phyloP scores from a whole-genome alignment of 2,888 invertebrate genomes.

The Lasioglossum pauxillum region DNA sequence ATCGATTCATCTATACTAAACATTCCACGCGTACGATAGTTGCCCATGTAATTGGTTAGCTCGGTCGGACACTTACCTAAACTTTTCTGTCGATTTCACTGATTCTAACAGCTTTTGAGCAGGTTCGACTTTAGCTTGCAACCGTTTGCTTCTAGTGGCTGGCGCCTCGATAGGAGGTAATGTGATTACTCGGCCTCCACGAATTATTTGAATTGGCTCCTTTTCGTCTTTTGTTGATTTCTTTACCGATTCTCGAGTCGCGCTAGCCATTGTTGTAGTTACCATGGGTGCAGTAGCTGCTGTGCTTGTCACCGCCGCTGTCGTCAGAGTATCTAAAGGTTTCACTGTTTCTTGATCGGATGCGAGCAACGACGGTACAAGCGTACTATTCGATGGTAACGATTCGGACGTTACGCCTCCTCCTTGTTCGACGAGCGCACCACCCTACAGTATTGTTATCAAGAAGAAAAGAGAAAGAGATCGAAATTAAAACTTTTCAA shows the following conservation, averaged over 20 bases:
- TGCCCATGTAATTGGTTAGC: not conserved
- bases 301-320: conserved; percentile 15
- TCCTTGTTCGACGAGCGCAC: conserved; percentile 69
- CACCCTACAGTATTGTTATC: conserved; percentile 59
- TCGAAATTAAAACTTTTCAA: not conserved
- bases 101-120: conserved; percentile 55
- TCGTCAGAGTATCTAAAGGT: conserved; percentile 6
- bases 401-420: conserved; percentile 52
- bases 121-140: conserved; percentile 76
- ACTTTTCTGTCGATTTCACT: conserved; percentile 68
- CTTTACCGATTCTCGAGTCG: conserved; percentile 79
- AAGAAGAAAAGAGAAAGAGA: conserved; percentile 9
- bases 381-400: conserved; percentile 34
- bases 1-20: not conserved
- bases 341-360: conserved; percentile 47
- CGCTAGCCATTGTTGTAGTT: conserved; percentile 24
- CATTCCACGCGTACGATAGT: not conserved
- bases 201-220: conserved; percentile 90
- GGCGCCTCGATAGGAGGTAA: conserved; percentile 94
- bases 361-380: conserved; percentile 47
- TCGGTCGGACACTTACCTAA: conserved; percentile 25
- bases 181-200: conserved; percentile 91
- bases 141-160: conserved; percentile 91
- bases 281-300: conserved; percentile 21
- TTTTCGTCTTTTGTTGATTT: conserved; percentile 80